Conservation (phyloP, 2,113 vertebrate genomes). For the Toxotes jaculatrix region DNA sequence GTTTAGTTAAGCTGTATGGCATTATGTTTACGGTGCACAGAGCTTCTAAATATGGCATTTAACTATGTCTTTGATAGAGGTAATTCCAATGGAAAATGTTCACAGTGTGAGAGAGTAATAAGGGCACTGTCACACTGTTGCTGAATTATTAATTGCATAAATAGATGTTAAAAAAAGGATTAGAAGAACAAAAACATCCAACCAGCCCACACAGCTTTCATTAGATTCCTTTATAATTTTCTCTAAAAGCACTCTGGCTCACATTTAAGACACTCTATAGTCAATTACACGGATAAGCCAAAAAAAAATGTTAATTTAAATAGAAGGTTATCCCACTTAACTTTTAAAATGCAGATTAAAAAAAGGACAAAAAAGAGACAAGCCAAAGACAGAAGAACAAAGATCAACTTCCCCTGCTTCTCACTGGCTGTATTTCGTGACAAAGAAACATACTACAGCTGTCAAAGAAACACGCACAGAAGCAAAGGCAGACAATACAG, state of each 20-base stretch:
- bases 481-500: slow-evolving; percentile 22
- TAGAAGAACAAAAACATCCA: not conserved
- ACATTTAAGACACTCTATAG: no score
- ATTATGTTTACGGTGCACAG: not conserved
- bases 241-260: not conserved
- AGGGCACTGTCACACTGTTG: not conserved
- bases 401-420: not conserved
- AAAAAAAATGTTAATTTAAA: not conserved
- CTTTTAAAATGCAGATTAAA: not conserved
- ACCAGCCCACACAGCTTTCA: not conserved
- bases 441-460: slow-evolving; percentile 12
- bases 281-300: no score
- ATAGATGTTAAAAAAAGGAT: not conserved
- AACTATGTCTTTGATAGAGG: not conserved
- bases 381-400: not conserved
- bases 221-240: not conserved
- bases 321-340: not conserved
- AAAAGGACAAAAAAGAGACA: no score
- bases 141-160: not conserved
- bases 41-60: not conserved
- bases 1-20: not conserved
- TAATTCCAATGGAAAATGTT: not conserved
- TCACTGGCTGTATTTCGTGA: not conserved
- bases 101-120: not conserved
- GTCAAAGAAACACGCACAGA: slow-evolving; percentile 25